Evolutionary conservation across 2,113 vertebrate genomes (phyloP).

Genomic region (Tor tambroides): DNA sequence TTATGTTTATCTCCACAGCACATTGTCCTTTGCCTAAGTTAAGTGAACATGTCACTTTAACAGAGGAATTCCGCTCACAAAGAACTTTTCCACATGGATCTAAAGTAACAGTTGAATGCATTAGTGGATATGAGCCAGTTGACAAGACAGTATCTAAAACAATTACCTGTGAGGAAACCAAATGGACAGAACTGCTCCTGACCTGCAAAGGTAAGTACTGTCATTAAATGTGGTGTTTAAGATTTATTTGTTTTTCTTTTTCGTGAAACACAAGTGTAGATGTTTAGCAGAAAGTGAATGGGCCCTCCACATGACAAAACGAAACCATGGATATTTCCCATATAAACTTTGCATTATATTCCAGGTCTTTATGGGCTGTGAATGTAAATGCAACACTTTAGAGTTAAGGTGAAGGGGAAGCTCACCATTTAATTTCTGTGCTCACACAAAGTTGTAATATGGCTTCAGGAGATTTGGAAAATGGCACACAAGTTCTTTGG

Average conservation of each 20-base stretch:
- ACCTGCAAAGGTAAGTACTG: background rate
- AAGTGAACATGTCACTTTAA: conserved; percentile 36
- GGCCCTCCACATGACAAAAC: too few relatives aligned
- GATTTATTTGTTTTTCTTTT: background rate
- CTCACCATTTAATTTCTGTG: too few relatives aligned
- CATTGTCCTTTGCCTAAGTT: conserved; percentile 41
- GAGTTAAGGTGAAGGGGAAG: too few relatives aligned
- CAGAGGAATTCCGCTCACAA: rapidly evolving
- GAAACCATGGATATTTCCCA: too few relatives aligned
- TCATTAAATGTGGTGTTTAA: background rate
- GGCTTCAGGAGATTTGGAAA: too few relatives aligned
- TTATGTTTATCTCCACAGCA: conserved; percentile 42
- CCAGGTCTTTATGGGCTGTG: too few relatives aligned
- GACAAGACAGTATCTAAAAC: background rate
- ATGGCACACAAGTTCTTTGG: too few relatives aligned
- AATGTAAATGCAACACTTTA: too few relatives aligned
- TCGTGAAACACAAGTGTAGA: too few relatives aligned
- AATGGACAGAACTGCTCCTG: background rate
- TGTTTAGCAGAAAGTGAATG: too few relatives aligned
- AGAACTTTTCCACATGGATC: rapidly evolving
- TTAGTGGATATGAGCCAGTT: background rate
- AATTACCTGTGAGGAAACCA: background rate
- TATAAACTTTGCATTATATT: too few relatives aligned
- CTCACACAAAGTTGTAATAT: too few relatives aligned
- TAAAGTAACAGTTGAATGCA: background rate